phyloP scores from a whole-genome alignment of 2,797 vertebrate species.

The Pseudomugil tenellus region DNA sequence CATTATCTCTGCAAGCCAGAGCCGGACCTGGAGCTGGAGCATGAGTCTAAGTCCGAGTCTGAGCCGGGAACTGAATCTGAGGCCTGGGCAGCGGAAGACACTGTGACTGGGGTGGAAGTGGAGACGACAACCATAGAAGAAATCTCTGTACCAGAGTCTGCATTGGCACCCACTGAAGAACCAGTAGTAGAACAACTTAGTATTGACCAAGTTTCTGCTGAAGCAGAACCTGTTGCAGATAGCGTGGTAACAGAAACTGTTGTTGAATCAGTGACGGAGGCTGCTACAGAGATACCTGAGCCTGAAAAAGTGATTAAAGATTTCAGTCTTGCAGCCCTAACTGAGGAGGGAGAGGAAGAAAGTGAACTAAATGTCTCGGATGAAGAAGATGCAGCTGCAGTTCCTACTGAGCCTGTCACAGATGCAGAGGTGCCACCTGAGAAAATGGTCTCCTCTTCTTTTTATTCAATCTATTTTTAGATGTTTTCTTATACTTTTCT shows the following conservation, averaged over 20 bases:
- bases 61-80: conserved; percentile 18
- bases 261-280: conserved; percentile 19
- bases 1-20: conserved; percentile 39
- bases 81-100: conserved; percentile 9
- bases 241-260: conserved; percentile 20
- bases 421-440: conserved; percentile 60
- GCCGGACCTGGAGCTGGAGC: conserved; percentile 25
- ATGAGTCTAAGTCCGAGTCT: conserved; percentile 25
- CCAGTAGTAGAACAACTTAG: conserved; percentile 2
- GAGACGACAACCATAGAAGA: conserved; percentile 31
- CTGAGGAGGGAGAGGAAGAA: conserved; percentile 27
- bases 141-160: background rate
- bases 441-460: conserved; percentile 1
- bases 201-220: conserved; percentile 4
- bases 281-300: conserved; percentile 17
- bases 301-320: conserved; percentile 21
- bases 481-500: conserved; percentile 2
- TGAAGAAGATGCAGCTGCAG: conserved; percentile 37
- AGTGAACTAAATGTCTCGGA: conserved; percentile 37
- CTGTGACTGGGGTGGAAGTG: background rate
- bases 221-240: conserved; percentile 8
- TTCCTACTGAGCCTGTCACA: conserved; percentile 29
- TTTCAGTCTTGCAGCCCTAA: background rate
- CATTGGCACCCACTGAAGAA: conserved; percentile 14
- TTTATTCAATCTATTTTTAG: background rate